phyloP scores from a whole-genome alignment of 2,113 vertebrate species.

The Dascyllus trimaculatus region DNA sequence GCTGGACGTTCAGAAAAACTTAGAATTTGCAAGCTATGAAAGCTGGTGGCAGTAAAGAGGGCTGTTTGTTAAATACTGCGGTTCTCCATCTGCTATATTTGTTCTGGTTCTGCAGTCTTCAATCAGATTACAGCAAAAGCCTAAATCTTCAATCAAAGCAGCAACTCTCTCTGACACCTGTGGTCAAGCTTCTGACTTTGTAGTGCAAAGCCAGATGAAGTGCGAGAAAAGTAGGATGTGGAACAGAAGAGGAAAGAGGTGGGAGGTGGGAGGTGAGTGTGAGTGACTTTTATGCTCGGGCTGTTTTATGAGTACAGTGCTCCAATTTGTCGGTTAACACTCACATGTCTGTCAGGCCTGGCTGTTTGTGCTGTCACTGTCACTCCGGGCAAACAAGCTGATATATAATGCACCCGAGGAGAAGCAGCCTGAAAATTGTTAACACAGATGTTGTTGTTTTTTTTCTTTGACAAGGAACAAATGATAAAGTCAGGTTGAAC shows the following conservation, averaged over 20 bases:
- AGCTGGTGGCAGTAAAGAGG: background rate
- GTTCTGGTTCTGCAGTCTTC: constrained; percentile 3
- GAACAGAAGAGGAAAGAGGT: background rate
- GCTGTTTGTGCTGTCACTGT: constrained; percentile 34
- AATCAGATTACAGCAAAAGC: background rate
- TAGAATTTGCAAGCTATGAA: no score
- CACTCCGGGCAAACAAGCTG: constrained; percentile 37
- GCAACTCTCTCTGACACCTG: constrained; percentile 3
- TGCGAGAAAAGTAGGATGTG: constrained; percentile 5
- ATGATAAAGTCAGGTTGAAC: no score
- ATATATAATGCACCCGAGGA: background rate
- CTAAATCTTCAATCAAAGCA: background rate
- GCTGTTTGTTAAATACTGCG: constrained; percentile 8
- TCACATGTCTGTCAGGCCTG: constrained; percentile 33
- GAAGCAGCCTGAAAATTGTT: constrained; percentile 18
- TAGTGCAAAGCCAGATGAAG: background rate
- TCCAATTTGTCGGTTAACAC: constrained; percentile 36
- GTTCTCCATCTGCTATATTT: background rate
- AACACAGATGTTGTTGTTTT: constrained; percentile 12
- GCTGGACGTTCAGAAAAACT: no score
- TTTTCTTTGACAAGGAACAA: no score
- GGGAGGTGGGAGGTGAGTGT: background rate
- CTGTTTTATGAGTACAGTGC: constrained; percentile 28
- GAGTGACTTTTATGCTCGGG: constrained; percentile 8
- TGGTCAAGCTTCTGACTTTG: background rate